Conservation (phyloP, 1,140 invertebrate species). For the Pomacea maculata region DNA sequence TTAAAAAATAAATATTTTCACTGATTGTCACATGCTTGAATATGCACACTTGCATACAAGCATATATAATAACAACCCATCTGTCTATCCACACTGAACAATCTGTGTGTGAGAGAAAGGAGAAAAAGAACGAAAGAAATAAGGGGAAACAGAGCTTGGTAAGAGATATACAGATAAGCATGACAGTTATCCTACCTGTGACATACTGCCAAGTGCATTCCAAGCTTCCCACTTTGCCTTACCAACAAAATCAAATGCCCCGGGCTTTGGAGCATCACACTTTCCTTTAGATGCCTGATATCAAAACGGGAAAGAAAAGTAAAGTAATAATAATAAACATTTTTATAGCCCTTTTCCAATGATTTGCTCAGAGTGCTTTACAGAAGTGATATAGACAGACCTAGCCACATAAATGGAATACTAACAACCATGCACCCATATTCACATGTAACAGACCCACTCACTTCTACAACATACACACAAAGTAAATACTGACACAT, state of each 20-base stretch:
- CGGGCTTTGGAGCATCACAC: constrained; percentile 69
- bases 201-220: constrained; percentile 67
- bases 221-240: constrained; percentile 75
- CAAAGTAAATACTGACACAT: no score
- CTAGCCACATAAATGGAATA: no score
- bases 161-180: not conserved
- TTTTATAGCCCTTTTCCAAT: no score
- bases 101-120: not conserved
- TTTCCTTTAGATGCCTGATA: constrained; percentile 70
- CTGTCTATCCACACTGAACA: no score
- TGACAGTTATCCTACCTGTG: constrained; percentile 55
- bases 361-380: no score
- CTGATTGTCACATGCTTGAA: no score
- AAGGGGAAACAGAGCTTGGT: not conserved
- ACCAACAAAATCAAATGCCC: constrained; percentile 73
- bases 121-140: not conserved
- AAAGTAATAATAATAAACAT: not conserved
- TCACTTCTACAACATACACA: constrained; percentile 6
- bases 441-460: no score
- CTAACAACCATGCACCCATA: no score
- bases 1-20: no score
- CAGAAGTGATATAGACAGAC: no score
- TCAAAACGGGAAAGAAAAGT: not conserved
- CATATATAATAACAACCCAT: no score
- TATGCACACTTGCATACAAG: no score